These are phyloP conservation scores for Chloebia gouldiae DNA, from an alignment of 2,113 vertebrate species.

Conservation along the genomic window DNA sequence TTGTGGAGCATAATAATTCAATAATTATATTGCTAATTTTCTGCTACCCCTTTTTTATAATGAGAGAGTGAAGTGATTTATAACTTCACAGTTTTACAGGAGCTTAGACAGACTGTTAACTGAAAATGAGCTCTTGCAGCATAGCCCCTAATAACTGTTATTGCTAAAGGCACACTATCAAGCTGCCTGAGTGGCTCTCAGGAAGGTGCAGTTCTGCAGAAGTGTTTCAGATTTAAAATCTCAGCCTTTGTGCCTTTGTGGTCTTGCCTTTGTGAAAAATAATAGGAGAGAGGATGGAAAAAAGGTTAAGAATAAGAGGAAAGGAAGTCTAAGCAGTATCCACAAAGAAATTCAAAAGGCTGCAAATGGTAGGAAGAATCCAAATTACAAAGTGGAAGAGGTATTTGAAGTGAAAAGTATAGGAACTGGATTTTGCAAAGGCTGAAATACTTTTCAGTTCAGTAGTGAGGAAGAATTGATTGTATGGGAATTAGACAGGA, in stretches of 20 bases:
- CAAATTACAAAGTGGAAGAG: neutral
- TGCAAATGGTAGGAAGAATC: neutral
- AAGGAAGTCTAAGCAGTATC: neutral
- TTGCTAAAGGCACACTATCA: neutral
- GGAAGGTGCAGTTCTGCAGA: neutral
- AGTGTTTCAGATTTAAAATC: neutral
- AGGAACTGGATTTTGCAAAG: neutral
- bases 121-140: neutral
- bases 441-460: neutral
- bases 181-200: neutral
- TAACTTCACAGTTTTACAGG: conserved; percentile 30
- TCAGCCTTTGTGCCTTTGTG: neutral
- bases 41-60: conserved; percentile 17
- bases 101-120: conserved; percentile 20
- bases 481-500: neutral
- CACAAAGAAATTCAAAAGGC: neutral
- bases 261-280: neutral
- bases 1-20: conserved; percentile 5
- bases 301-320: neutral
- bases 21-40: conserved; percentile 59
- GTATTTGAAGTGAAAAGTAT: neutral
- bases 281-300: neutral
- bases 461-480: neutral
- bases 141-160: neutral
- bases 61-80: conserved; percentile 34